Base-by-base conservation (phyloP, 2,797 vertebrate genomes). In the Acanthurus lineatus region DNA sequence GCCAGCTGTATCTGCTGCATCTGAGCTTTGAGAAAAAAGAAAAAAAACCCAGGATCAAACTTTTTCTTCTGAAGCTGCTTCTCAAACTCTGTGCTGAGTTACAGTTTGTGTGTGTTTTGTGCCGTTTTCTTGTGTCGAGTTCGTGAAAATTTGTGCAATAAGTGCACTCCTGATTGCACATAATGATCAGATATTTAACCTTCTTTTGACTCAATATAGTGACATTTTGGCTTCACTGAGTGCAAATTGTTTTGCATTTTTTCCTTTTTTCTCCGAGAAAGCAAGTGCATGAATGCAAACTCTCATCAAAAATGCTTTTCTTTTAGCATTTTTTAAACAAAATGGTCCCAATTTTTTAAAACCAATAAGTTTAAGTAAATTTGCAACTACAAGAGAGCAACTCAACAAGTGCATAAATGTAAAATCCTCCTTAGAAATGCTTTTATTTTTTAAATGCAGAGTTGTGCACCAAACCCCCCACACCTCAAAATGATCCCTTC, bases 11-110 rank as follows among this genome's bases (percentile, higher is more conserved):
- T 45, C 14, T 8, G 15, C 3, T 59, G 38, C 2, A 10, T 71
- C 8, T 53, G 14, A 3, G 12, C 56, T 64, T 74, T 61, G 16
- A 51, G 32, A 25, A 25, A 25, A 25, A 25, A 25, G 3, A 25
- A 25, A 69, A 58, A 69, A 71, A 28, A 63, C 65, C 67, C 54
- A 60, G 3, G 32, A 28, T 2, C 10, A 40, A n/a, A n/a, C 11
- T 22, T 68, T 20, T 28, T 28, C 19, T 35, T 52, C 35, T 25
- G 25, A 0, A 4, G 9, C 56, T 17, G 65, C 44, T 5, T 54
- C 22, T 9, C 2, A 17, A 15, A 12, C 6, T 10, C 6, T 10
- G 0, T 17, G 17, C 3, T 17, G 6, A 2, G 25, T 45, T 40
- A 40, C 40, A 25, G 25, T 3, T 25, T 3, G 25, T 2, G 9